Base-by-base conservation (phyloP, 2,888 invertebrate species). In the Tyria jacobaeae region DNA sequence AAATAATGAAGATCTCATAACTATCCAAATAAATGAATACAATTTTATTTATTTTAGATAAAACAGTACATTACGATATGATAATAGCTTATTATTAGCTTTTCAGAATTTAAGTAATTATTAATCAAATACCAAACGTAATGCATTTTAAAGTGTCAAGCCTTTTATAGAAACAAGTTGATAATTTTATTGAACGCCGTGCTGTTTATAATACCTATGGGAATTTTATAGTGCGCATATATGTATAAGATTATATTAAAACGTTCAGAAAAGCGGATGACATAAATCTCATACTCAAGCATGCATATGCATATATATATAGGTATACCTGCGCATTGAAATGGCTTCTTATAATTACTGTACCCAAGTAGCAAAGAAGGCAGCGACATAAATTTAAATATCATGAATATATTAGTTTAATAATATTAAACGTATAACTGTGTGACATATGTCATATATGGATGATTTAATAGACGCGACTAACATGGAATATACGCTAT, bases 231-330 rank as follows among this genome's bases (percentile, higher is more conserved):
- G 51, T 51, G 49, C 27, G 62, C 51, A 64, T 60, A 62, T 71
- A 69, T 69, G 74, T 82, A 84, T 80, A 80, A 80, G 80, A 82
- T 83, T 82, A 85, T 82, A 77, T 80, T 72, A 76, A 77, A 76
- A 84, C 80, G 83, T 84, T 83, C 81, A 76, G 71, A 71, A 66
- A 75, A 79, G 75, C 87, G 86, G 85, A 85, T 82, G 82, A 79
- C 83, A 85, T 88, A 85, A 87, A 87, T 88, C 84, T 83, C 63
- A 75, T 59, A 75, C 71, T 76, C 75, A 78, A 77, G 76, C 78
- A 79, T 80, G 72, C 75, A n/a, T n/a, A n/a, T n/a, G n/a, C n/a
- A n/a, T n/a, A n/a, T n/a, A n/a, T n/a, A n/a, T n/a, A n/a, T n/a
- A n/a, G n/a, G n/a, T n/a, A n/a, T 80, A 25, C n/a, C 83, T 73